Evolutionary conservation across 2,797 vertebrate genomes (phyloP).

Genomic region (Apodemus agrarius): DNA sequence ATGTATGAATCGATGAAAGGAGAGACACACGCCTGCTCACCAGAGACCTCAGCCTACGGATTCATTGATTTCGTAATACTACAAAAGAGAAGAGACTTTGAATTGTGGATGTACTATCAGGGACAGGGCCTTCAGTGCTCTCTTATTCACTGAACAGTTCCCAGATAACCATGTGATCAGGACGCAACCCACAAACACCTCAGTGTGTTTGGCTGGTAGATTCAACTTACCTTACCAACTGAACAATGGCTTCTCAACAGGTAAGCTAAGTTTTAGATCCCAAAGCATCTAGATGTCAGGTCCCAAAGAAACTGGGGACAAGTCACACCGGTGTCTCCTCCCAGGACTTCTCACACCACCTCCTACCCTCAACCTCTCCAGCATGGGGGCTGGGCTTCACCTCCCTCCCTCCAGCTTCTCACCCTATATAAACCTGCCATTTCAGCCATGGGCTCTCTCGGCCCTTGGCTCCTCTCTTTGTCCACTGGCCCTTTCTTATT

Average conservation of each 20-base stretch:
- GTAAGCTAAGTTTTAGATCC: background rate
- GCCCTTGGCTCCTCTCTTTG: background rate
- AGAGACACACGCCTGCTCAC: background rate
- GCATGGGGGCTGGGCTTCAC: background rate
- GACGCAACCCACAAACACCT: too few species aligned
- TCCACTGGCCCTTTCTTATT: background rate
- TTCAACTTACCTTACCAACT: background rate
- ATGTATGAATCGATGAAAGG: background rate
- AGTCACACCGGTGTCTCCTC: background rate
- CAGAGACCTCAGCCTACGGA: too few species aligned
- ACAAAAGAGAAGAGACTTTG: background rate
- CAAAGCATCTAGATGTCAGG: background rate
- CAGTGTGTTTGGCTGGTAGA: background rate
- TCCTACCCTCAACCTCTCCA: background rate
- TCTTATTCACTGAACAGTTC: background rate
- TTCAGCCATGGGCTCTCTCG: background rate
- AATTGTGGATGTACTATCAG: background rate
- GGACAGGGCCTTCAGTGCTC: background rate
- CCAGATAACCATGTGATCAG: background rate
- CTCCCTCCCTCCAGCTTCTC: background rate
- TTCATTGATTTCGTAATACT: background rate
- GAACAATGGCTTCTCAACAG: background rate
- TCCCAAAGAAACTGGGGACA: background rate
- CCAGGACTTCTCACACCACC: background rate
- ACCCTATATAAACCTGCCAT: background rate